A percentile compares a stretch with the other conserved stretches of the same genome.
Evolutionary conservation across 2,797 vertebrate species (phyloP).

Genomic region (Gymnothorax javanicus): DNA sequence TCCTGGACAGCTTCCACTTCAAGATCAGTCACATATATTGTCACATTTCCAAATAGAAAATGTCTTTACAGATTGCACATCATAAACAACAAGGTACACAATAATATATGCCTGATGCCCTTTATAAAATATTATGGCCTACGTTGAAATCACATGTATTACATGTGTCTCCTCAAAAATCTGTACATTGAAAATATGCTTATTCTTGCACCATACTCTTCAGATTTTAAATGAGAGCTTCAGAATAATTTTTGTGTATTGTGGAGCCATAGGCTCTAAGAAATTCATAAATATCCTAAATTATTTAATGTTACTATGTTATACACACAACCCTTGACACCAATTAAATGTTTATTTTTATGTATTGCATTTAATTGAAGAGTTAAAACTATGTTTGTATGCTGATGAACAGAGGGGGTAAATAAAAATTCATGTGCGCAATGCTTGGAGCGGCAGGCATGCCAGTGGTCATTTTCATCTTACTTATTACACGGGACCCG

Average conservation of each 20-base stretch:
- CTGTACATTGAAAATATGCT: not conserved
- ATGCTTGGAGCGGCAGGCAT: slow-evolving; percentile 78
- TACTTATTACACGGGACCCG: slow-evolving; percentile 50
- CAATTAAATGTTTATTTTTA: slow-evolving; percentile 2
- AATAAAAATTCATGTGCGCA: slow-evolving; percentile 69
- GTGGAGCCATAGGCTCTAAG: not conserved
- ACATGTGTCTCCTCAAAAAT: not conserved
- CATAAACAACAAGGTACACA: not conserved
- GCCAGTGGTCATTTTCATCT: slow-evolving; percentile 62
- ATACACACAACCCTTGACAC: slow-evolving; percentile 6
- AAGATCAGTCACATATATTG: not conserved
- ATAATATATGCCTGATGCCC: not conserved
- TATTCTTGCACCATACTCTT: not conserved
- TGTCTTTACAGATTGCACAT: not conserved
- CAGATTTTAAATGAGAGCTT: not conserved
- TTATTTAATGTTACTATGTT: slow-evolving; percentile 5
- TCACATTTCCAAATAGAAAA: not conserved
- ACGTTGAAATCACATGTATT: not conserved
- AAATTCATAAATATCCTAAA: not conserved
- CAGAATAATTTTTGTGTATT: not conserved
- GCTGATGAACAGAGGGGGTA: not conserved
- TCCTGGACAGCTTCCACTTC: not conserved
- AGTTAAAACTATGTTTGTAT: not conserved
- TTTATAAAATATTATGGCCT: not conserved
- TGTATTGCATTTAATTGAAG: slow-evolving; percentile 20